Conservation (phyloP, 2,888 invertebrate species). For the Serripes groenlandicus region DNA sequence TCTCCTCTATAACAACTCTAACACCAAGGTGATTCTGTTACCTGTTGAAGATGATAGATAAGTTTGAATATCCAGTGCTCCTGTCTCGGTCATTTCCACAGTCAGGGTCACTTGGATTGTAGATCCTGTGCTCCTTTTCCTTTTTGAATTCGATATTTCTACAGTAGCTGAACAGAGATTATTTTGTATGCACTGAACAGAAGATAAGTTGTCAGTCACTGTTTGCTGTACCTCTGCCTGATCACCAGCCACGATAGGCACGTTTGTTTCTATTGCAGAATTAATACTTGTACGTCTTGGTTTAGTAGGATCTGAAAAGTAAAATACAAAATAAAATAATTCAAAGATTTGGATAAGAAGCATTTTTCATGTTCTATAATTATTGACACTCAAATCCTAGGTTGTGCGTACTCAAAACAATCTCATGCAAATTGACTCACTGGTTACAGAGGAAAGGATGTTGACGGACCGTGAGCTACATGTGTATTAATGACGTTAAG, state of each 20-base stretch:
- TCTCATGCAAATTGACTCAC: no score
- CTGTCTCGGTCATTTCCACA: background rate
- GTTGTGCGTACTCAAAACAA: no score
- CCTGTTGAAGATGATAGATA: background rate
- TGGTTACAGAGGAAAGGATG: no score
- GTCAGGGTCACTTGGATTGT: background rate
- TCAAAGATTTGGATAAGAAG: no score
- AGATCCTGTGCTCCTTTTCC: background rate
- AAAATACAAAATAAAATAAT: no score
- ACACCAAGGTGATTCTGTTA: no score
- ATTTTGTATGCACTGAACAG: background rate
- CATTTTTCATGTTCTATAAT: no score
- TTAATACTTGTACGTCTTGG: background rate
- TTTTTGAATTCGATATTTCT: background rate
- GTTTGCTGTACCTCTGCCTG: background rate
- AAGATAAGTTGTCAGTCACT: background rate
- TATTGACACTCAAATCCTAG: no score
- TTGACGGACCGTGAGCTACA: no score
- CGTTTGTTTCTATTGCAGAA: background rate
- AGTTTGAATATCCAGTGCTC: slow-evolving; percentile 21
- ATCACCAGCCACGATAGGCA: background rate
- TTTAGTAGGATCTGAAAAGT: slow-evolving; percentile 3
- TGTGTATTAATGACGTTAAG: no score
- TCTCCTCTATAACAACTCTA: no score
- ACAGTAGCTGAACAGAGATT: background rate